Percentiles rank a stretch among this genome's conserved stretches.
phyloP scores from a whole-genome alignment of 2,797 vertebrate genomes.

The Orientallactaga sibirica region DNA sequence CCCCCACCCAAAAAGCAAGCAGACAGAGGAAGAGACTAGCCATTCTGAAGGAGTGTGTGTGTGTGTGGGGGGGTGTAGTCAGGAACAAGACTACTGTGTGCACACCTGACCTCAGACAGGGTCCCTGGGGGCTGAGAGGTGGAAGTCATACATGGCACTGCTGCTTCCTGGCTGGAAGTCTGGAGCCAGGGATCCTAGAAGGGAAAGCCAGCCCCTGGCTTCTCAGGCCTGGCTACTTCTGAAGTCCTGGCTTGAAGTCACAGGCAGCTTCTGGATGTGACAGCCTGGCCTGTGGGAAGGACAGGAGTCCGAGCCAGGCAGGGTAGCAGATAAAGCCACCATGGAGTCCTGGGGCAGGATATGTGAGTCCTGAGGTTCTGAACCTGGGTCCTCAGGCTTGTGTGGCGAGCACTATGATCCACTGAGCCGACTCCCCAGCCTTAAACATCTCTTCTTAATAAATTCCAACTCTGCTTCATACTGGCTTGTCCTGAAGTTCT shows the following conservation, averaged over 20 bases:
- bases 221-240: background rate
- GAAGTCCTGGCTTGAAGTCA: background rate
- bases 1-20: too few relatives aligned
- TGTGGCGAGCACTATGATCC: too few relatives aligned
- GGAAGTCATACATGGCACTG: background rate
- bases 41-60: background rate
- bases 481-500: too few relatives aligned
- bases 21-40: background rate
- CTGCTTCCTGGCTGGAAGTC: background rate
- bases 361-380: too few relatives aligned
- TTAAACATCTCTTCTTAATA: too few relatives aligned
- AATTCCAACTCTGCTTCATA: too few relatives aligned
- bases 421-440: too few relatives aligned
- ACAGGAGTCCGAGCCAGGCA: background rate
- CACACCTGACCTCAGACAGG: background rate
- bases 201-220: background rate
- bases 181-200: too few relatives aligned
- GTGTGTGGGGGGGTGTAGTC: too few relatives aligned
- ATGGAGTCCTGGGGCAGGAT: background rate
- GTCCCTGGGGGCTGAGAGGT: background rate
- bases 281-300: background rate
- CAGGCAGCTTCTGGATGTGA: background rate
- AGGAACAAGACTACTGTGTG: too few relatives aligned
- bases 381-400: too few relatives aligned
- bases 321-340: background rate